Evolutionary conservation across 2,797 vertebrate species (phyloP), one percentile per base, ranked within the genome.

Genomic region (Sebastes vulpes): DNA sequence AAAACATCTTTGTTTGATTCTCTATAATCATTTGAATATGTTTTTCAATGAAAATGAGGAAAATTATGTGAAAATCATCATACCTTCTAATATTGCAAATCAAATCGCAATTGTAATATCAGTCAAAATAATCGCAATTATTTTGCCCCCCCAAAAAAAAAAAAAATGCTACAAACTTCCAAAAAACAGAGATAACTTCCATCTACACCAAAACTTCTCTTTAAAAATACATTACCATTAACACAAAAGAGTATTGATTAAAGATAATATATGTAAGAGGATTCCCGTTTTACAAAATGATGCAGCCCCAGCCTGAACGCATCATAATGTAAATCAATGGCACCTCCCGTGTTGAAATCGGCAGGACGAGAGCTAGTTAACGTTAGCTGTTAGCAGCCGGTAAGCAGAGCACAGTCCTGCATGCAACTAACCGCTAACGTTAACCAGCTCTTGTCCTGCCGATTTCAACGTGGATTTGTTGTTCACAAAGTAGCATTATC

Each of bases 211-310:
- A 95, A 95, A 92, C 91, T 86, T 92, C 88, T 94, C 91, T 91
- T 95, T 94, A 96, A 96, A 96, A 96, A 97, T 96, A 96, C 95
- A 96, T 95, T 93, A 95, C 88, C 91, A 94, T 93, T 65, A 95
- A 95, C 92, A 94, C 91, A 95, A 92, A 93, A 93, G 86, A 83
- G 82, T 72, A 93, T 87, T 78, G 76, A 91, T 94, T 89, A 93
- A 94, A 94, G 94, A 92, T 89, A 88, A 92, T 92, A 93, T 89
- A 90, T 88, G 92, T 87, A 59, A 70, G 84, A 79, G 80, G 81
- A 78, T 79, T 90, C 89, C 80, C 75, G 72, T 46, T n/a, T 48
- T 48, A 0, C 16, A 18, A 46, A 46, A 48, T 48, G 3, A 18
- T 46, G 38, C 38, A 18, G 16, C 38, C 38, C 38, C 1, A 18